A percentile compares a stretch with the other conserved stretches of the same genome.
These are phyloP conservation scores for Phrynosoma blainvillii DNA, from an alignment of 2,113 vertebrate species.

Conservation along the genomic window DNA sequence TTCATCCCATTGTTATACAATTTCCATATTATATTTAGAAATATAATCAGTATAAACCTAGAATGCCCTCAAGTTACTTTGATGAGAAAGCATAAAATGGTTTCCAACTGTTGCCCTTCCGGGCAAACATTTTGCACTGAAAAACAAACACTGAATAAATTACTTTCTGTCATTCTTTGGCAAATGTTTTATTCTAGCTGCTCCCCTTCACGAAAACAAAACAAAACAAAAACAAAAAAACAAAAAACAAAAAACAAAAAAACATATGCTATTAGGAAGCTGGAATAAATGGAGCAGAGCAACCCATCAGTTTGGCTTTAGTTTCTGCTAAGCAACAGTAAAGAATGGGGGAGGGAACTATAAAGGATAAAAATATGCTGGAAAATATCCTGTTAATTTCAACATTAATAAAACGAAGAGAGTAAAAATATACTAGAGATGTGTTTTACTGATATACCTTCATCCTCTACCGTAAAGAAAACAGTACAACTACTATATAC, in stretches of 20 bases:
- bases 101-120: neutral
- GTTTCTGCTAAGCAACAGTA: neutral
- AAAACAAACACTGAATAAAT: neutral
- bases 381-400: neutral
- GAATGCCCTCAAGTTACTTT: neutral
- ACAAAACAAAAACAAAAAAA: too few relatives aligned
- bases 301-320: neutral
- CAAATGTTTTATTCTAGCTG: fast-evolving
- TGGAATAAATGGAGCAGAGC: neutral
- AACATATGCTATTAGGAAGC: neutral
- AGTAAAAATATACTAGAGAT: fast-evolving
- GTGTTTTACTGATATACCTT: neutral
- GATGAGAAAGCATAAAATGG: slow-evolving; percentile 3
- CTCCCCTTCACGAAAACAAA: slow-evolving; percentile 13
- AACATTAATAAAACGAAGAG: fast-evolving
- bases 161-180: neutral
- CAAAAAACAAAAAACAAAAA: too few relatives aligned
- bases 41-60: neutral
- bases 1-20: neutral
- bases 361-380: neutral
- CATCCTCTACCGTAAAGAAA: fast-evolving
- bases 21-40: slow-evolving; percentile 1
- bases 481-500: neutral
- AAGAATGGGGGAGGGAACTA: neutral
- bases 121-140: neutral